Evolutionary conservation across 2,888 invertebrate species (phyloP).

Genomic region (Drosophila atripex): DNA sequence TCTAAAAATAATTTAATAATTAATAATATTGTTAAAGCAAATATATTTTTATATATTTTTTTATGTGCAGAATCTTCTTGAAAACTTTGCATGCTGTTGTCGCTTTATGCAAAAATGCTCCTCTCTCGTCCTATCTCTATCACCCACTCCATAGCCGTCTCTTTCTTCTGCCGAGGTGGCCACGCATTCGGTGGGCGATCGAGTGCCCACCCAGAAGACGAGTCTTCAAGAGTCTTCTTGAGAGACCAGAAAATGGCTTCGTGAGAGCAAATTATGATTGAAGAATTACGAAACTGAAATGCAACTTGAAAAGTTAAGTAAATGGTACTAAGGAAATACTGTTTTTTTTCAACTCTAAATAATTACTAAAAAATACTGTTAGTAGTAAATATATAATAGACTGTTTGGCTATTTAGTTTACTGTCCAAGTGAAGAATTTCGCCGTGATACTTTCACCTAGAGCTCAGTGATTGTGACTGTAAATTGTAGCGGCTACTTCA

Average conservation of each 20-base stretch:
- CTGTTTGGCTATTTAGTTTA: no score
- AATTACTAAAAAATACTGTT: not conserved
- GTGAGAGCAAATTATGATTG: conserved; percentile 4
- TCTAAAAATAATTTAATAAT: no score
- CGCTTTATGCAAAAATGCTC: conserved; percentile 72
- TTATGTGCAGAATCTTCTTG: not conserved
- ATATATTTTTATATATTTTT: not conserved
- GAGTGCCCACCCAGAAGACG: conserved; percentile 70
- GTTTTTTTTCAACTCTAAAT: not conserved
- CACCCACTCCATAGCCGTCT: conserved; percentile 2
- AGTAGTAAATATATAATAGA: no score
- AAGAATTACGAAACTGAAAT: not conserved
- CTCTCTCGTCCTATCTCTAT: conserved; percentile 5
- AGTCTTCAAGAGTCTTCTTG: conserved; percentile 4
- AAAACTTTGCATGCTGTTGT: conserved; percentile 67
- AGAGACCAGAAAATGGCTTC: conserved; percentile 6
- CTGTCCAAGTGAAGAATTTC: no score
- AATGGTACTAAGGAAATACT: not conserved
- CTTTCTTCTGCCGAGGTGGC: conserved; percentile 15
- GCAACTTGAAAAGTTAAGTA: not conserved
- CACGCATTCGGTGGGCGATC: conserved; percentile 33
- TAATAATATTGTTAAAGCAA: no score
- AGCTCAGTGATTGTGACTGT: conserved; percentile 16
- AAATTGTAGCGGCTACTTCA: conserved; percentile 22
- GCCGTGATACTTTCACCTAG: not conserved